Conservation (phyloP, 2,888 invertebrate genomes). For the Oscheius myriophilus region DNA sequence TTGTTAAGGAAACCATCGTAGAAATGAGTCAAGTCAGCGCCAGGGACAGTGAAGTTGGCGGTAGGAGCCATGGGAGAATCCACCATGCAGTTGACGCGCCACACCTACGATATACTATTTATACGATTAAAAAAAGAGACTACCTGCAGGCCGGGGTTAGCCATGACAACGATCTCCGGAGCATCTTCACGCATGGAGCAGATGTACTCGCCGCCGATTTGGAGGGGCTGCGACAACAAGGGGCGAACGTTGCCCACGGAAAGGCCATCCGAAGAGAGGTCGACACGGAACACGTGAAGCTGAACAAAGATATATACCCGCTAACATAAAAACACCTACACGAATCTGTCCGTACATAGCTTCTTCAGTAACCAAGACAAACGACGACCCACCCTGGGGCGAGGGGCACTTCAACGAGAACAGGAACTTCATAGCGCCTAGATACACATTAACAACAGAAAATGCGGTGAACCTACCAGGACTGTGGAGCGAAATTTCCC, state of each 20-base stretch:
- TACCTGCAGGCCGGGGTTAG: constrained; percentile 63
- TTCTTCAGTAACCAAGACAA: constrained; percentile 60
- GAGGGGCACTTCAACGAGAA: constrained; percentile 63
- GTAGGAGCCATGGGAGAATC: constrained; percentile 54
- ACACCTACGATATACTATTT: constrained; percentile 32
- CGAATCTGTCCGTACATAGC: constrained; percentile 42
- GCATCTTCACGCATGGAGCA: constrained; percentile 66
- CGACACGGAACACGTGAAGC: constrained; percentile 63
- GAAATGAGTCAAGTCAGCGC: constrained; percentile 66
- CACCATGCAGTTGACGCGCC: constrained; percentile 54
- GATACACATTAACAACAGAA: constrained; percentile 19
- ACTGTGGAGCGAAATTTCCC: constrained; percentile 58
- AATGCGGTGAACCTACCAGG: constrained; percentile 43
- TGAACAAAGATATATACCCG: constrained; percentile 26
- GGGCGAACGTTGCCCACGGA: constrained; percentile 57
- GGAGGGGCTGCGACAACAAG: constrained; percentile 55
- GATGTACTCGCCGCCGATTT: constrained; percentile 62
- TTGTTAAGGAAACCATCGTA: constrained; percentile 68
- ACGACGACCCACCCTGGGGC: constrained; percentile 58
- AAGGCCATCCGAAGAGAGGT: constrained; percentile 62
- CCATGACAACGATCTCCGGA: constrained; percentile 68
- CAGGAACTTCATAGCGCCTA: constrained; percentile 66
- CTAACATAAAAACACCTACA: constrained; percentile 17
- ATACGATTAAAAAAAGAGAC: too few species aligned
- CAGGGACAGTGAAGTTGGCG: constrained; percentile 58